These are phyloP conservation scores for Semibalanus balanoides DNA, from an alignment of 1,140 invertebrate genomes.

Conservation along the genomic window DNA sequence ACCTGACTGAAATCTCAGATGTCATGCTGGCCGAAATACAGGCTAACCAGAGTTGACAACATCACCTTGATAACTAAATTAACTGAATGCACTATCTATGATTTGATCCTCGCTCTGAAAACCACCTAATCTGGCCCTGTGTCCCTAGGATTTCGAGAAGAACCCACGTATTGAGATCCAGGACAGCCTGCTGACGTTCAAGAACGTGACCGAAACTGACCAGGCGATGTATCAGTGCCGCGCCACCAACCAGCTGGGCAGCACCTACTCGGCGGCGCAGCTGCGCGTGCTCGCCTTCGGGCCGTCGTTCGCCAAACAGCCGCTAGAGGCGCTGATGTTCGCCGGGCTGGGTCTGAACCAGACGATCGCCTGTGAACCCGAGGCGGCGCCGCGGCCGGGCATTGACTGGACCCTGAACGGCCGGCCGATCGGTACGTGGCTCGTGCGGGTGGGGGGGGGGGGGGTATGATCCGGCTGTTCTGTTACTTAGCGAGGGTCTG, in stretches of 20 bases:
- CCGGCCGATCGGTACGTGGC: neutral
- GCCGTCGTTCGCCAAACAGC: conserved; percentile 79
- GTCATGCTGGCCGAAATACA: too few species aligned
- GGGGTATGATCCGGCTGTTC: too few species aligned
- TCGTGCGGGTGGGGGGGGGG: too few species aligned
- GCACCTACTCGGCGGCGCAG: conserved; percentile 73
- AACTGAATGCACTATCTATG: too few species aligned
- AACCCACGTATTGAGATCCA: conserved; percentile 36
- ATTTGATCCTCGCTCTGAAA: too few species aligned
- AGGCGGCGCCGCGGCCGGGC: conserved; percentile 77
- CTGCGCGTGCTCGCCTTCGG: conserved; percentile 69
- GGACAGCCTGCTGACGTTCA: conserved; percentile 76
- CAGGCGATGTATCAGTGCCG: conserved; percentile 92
- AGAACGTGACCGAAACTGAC: conserved; percentile 59
- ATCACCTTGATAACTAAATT: too few species aligned
- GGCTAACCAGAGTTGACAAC: too few species aligned
- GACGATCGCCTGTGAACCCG: conserved; percentile 80
- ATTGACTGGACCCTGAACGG: conserved; percentile 85
- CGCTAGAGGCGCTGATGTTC: conserved; percentile 72
- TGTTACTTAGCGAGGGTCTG: too few species aligned
- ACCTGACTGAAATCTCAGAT: too few species aligned
- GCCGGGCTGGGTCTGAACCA: conserved; percentile 80
- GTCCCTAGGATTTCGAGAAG: neutral
- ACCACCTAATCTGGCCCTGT: too few species aligned
- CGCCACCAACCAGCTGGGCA: conserved; percentile 75